Evolutionary conservation across 2,113 vertebrate genomes (phyloP), one percentile per base, ranked within the genome.

Genomic region (Psophia crepitans): DNA sequence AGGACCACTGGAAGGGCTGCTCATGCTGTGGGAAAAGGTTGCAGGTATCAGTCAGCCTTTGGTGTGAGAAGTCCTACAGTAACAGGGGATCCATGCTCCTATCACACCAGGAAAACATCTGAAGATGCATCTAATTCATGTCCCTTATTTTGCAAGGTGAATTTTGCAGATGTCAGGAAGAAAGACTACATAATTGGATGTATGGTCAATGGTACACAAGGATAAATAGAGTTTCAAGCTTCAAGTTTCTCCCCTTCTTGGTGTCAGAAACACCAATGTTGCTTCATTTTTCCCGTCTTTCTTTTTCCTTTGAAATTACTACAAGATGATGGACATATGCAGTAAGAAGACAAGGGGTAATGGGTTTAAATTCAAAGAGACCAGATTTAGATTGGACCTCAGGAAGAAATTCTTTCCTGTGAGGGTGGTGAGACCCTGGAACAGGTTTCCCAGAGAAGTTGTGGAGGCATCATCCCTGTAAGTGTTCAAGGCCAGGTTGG

Each of bases 271-370:
- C 8, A n/a, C 4, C 7, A 23, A 4, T 8, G 3, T 5, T 44
- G 5, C 44, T 30, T 43, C 3, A 1, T n/a, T 44, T 24, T 2
- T 1, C 7, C 16, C 12, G 2, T 4, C 19, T 20, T 5, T 14
- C 5, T 23, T 32, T 35, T 39, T 21, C 32, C 11, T 5, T 15
- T 49, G 39, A 24, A 30, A 19, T 27, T 61, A 37, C 5, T 44
- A 14, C 2, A 44, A 8, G 5, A 14, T 54, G 4, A 23, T 64
- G 12, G n/a, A n/a, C n/a, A n/a, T n/a, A n/a, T n/a, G n/a, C n/a
- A n/a, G n/a, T n/a, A n/a, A n/a, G n/a, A n/a, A n/a, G n/a, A n/a
- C n/a, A n/a, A n/a, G n/a, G n/a, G n/a, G n/a, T n/a, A n/a, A n/a
- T n/a, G n/a, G n/a, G n/a, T n/a, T n/a, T n/a, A n/a, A n/a, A n/a